These are phyloP conservation scores for Drosophila lacteicornis DNA, from an alignment of 1,140 invertebrate genomes.

Conservation along the genomic window DNA sequence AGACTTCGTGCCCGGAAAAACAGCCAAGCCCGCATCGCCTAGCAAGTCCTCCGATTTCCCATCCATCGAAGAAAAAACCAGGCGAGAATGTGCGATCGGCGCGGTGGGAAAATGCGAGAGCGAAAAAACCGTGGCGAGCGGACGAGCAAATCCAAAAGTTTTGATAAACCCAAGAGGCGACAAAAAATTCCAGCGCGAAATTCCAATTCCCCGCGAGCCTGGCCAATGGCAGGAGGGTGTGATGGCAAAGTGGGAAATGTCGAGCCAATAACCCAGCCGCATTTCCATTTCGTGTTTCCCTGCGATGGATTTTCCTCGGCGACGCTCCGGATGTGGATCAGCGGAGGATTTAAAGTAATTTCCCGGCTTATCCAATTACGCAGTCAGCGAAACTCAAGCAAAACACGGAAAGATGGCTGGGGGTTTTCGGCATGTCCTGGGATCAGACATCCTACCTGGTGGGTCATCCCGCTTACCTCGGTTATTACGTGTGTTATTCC, in stretches of 20 bases:
- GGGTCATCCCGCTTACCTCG: conserved; percentile 58
- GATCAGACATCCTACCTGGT: conserved; percentile 50
- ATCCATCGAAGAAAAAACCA: conserved; percentile 37
- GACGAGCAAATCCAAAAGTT: conserved; percentile 70
- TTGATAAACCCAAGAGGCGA: conserved; percentile 76
- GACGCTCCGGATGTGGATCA: conserved; percentile 75
- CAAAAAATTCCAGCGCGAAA: conserved; percentile 68
- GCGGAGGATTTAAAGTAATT: conserved; percentile 77
- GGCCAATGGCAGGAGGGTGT: conserved; percentile 64
- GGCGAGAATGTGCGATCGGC: conserved; percentile 28
- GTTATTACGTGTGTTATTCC: conserved; percentile 83
- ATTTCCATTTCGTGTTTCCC: conserved; percentile 76
- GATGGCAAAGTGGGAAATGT: conserved; percentile 54
- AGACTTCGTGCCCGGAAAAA: conserved; percentile 38
- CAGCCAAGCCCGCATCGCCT: conserved; percentile 56
- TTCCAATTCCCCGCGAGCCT: conserved; percentile 54
- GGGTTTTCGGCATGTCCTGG: conserved; percentile 37
- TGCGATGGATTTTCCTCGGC: conserved; percentile 64
- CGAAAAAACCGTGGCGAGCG: conserved; percentile 45
- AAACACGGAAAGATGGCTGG: conserved; percentile 51
- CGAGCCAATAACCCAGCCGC: conserved; percentile 47
- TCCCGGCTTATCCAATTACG: conserved; percentile 83
- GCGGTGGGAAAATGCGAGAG: conserved; percentile 33
- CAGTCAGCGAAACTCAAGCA: conserved; percentile 81
- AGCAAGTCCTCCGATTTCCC: conserved; percentile 37